Evolutionary conservation across 2,113 vertebrate genomes (phyloP), one percentile per base, ranked within the genome.

Genomic region (Perognathus longimembris): DNA sequence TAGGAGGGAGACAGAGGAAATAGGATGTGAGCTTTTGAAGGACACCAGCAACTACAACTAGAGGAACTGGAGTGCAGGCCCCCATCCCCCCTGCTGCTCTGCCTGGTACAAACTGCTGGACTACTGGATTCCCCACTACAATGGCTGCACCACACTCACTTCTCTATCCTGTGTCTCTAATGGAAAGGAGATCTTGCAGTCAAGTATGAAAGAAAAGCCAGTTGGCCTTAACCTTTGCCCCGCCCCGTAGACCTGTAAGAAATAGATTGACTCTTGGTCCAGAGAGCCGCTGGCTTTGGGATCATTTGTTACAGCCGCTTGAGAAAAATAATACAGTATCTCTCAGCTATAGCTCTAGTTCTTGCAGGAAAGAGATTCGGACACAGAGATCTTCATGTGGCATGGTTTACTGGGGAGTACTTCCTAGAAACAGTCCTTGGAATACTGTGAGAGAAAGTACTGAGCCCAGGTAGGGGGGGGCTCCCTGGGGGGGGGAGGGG

Each of bases 121-220:
- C 34, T 21, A 15, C 28, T 34, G 57, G 12, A 15, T 32, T 82
- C 61, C 78, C 22, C 0, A 1, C 57, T 26, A n/a, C 32, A 71
- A 36, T 30, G 63, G 81, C 77, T 20, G 3, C 12, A 20, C 38
- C 66, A 50, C 17, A 81, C 22, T 4, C 12, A 28, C 21, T 82
- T 88, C 54, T 28, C 81, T 18, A 3, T 91, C 74, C 74, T 91
- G 64, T 74, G 90, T 93, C 88, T 90, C 82, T 78, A 57, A 85
- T 67, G 66, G 32, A 40, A 88, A 88, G 82, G 74, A 66, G 74
- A 92, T 59, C 22, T 85, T 30, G 1, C 71, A 83, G 86, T 92
- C 79, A 45, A 69, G 36, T 36, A 50, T 80, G 70, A 95, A 93
- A 90, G 45, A 67, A 83, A 76, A 82, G 81, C 38, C n/a, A 8